Evolutionary conservation across 2,888 invertebrate species (phyloP), one percentile per base, ranked within the genome.

Genomic region (Hololepta plana): DNA sequence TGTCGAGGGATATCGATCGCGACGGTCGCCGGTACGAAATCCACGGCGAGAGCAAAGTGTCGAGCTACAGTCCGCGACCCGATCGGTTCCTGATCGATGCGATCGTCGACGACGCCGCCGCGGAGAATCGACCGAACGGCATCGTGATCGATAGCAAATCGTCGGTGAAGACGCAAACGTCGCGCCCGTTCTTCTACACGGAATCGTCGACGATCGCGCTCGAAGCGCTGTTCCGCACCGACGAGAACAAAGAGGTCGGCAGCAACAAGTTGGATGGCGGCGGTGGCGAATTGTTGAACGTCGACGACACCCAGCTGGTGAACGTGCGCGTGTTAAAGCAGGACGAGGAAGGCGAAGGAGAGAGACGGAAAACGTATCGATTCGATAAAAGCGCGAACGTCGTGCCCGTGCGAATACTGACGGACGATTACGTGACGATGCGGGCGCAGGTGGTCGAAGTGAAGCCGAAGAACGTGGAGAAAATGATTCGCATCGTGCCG

Each of bases 181-280:
- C 53, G 3, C 42, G 43, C 30, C 49, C 53, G 3, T 32, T 45
- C 4, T 41, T 42, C 23, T 35, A 47, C 15, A 43, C 56, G 5
- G 67, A 74, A 46, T 63, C 68, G 2, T 72, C 74, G 0, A 75
- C 74, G 2, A 62, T 76, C 34, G 54, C 75, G 7, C 47, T 76
- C 34, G 71, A 76, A 53, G 71, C 64, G 2, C 50, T 76, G 5
- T 76, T 76, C 39, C 64, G 67, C 44, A 62, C 62, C 29, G 55
- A 64, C 9, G 19, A 17, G 4, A 23, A 9, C 35, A 35, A 28
- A 33, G 29, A 26, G 24, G 24, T 11, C 26, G 26, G 19, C 20
- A 29, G 22, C 24, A 26, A 14, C 20, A 17, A 26, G 24, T n/a
- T 23, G 12, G 20, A 30, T 3, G 35, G 34, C 21, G 25, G 27